Base-by-base conservation (phyloP, 2,888 invertebrate genomes). In the Ophion ellenae region DNA sequence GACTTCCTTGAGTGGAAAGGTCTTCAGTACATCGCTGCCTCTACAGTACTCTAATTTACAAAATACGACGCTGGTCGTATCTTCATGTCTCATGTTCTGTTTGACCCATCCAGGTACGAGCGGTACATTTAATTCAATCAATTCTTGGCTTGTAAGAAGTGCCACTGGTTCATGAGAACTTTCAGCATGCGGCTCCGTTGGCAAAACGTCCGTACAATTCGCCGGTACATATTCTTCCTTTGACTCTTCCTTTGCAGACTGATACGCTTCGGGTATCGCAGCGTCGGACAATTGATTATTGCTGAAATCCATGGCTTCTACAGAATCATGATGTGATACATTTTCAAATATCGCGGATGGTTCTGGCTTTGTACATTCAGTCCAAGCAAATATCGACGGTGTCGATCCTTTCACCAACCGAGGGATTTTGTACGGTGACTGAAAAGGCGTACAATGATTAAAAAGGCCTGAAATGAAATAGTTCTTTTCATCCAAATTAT, bases 341-440 rank as follows among this genome's bases (percentile, higher is more conserved):
- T 9, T 14, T 36, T 74, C n/a, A 1, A 74, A 2, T 61, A 61
- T n/a, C 4, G 4, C 53, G 7, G 40, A 17, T 53, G 14, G 4
- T 53, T 20, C 24, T 3, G 57, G 36, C 6, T 14, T 36, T 61
- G n/a, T 53, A 28, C 71, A 45, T 32, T 81, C 69, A 10, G 70
- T 69, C 81, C 76, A 81, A 53, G 80, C 32, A 36, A 84, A 84
- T 59, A 69, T 28, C 45, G 75, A 67, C 17, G 84, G 84, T n/a
- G 45, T n/a, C 2, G 76, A 47, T 3, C 74, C 84, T 67, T 73
- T 67, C 7, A 14, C 14, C 53, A 84, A 28, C 3, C 75, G 64
- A 9, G 74, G 79, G 10, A 79, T 32, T 80, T 67, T 74, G 64
- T 81, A 84, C 32, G 4, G 69, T 17, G 70, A 53, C 70, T 71